Conservation (phyloP, 92 coral and sea anemone species). For the Galaxea fascicularis region DNA sequence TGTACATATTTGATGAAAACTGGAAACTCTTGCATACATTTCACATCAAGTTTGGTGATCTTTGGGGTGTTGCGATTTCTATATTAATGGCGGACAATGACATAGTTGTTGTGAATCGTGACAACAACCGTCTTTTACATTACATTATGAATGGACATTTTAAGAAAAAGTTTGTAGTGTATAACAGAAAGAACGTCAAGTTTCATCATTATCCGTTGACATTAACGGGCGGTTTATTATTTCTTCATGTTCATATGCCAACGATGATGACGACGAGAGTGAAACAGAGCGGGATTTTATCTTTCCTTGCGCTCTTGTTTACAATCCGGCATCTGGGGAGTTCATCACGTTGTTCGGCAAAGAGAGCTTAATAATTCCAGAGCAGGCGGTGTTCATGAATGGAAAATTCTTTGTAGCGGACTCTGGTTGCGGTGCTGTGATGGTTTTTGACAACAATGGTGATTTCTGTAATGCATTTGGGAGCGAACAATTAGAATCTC, state of each 20-base stretch:
- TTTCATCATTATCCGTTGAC: conserved; percentile 27
- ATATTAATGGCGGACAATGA: conserved; percentile 34
- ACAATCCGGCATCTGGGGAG: conserved; percentile 17
- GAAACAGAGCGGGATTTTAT: not conserved
- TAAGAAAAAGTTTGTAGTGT: conserved; percentile 9
- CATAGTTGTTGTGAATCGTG: conserved; percentile 38
- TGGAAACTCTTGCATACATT: conserved; percentile 16
- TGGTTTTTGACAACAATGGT: conserved; percentile 21
- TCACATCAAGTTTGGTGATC: conserved; percentile 34
- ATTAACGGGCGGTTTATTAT: conserved; percentile 23
- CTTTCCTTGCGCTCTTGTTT: conserved; percentile 31
- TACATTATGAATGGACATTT: conserved; percentile 26
- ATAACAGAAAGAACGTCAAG: conserved; percentile 20
- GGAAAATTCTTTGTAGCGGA: conserved; percentile 42
- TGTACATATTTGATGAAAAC: conserved; percentile 35
- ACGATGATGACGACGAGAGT: too few relatives aligned
- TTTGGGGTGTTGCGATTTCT: conserved; percentile 43
- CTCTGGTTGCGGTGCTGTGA: conserved; percentile 14
- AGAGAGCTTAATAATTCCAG: conserved; percentile 21
- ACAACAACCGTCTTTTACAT: conserved; percentile 28
- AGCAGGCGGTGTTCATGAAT: conserved; percentile 28
- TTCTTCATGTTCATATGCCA: conserved; percentile 27
- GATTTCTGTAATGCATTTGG: conserved; percentile 35
- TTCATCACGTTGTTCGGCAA: conserved; percentile 17
- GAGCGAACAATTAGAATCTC: conserved; percentile 13